phyloP scores from a whole-genome alignment of 2,113 vertebrate species.

The Brienomyrus brachyistius region DNA sequence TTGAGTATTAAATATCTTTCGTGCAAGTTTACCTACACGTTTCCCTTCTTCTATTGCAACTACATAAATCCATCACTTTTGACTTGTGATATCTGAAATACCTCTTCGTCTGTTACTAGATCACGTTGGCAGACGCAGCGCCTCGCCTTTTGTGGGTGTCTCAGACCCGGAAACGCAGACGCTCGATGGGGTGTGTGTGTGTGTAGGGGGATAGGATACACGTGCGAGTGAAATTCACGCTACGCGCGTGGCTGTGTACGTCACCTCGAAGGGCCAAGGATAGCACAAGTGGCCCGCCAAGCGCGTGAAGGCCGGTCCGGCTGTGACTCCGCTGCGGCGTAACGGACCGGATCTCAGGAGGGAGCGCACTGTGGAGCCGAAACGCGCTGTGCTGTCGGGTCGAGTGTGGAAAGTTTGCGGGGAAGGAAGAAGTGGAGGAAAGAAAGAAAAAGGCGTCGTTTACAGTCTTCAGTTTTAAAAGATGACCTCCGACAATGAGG shows the following conservation, averaged over 20 bases:
- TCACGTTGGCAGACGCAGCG: neutral
- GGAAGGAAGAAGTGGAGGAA: neutral
- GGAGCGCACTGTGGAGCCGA: neutral
- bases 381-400: neutral
- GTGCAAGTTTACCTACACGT: neutral
- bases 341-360: neutral
- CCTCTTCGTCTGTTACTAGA: neutral
- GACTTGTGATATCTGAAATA: neutral
- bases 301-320: neutral
- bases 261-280: neutral
- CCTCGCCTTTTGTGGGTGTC: conserved; percentile 13
- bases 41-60: neutral
- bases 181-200: conserved; percentile 9
- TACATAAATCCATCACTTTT: neutral
- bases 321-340: neutral
- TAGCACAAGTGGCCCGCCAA: neutral
- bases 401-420: no score
- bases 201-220: neutral
- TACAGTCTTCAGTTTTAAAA: neutral
- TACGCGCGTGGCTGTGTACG: conserved; percentile 29
- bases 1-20: neutral
- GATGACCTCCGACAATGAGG: conserved; percentile 70
- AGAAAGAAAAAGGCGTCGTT: neutral
- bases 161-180: conserved; percentile 56
- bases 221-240: conserved; percentile 31